These are phyloP conservation scores for Caenorhabditis imperialis DNA, from an alignment of 2,888 invertebrate genomes.

Conservation along the genomic window DNA sequence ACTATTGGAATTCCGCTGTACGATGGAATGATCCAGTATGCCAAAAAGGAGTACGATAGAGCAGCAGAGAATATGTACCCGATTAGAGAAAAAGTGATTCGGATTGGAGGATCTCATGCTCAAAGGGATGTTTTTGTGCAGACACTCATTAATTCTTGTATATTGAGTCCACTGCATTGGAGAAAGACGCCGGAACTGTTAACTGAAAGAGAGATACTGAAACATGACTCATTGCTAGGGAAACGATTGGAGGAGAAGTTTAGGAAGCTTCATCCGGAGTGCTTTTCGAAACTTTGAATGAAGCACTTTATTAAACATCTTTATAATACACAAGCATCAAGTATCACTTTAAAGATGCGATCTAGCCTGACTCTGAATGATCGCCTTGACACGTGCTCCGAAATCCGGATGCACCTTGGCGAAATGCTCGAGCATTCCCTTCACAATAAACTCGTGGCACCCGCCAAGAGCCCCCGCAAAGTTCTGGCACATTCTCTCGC, in stretches of 20 bases:
- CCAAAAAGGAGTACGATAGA: slow-evolving; percentile 62
- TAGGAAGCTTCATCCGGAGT: slow-evolving; percentile 50
- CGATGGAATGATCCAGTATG: slow-evolving; percentile 69
- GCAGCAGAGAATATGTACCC: slow-evolving; percentile 69
- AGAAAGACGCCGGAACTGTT: slow-evolving; percentile 57
- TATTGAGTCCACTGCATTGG: slow-evolving; percentile 63
- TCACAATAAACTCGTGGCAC: slow-evolving; percentile 87
- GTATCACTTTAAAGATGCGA: slow-evolving; percentile 49
- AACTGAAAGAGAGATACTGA: slow-evolving; percentile 57
- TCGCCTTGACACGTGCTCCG: slow-evolving; percentile 42
- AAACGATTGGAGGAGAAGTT: slow-evolving; percentile 61
- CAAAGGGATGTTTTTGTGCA: slow-evolving; percentile 76
- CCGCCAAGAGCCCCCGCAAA: slow-evolving; percentile 86
- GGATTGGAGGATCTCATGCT: slow-evolving; percentile 75
- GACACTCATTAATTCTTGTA: slow-evolving; percentile 67
- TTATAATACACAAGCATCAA: no score
- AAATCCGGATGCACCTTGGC: slow-evolving; percentile 54
- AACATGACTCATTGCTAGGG: slow-evolving; percentile 60
- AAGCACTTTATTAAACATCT: no score
- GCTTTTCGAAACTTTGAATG: no score
- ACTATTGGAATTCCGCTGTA: slow-evolving; percentile 67
- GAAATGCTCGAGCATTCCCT: slow-evolving; percentile 62
- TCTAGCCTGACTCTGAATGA: slow-evolving; percentile 35
- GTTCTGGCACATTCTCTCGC: slow-evolving; percentile 86
- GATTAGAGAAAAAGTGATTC: slow-evolving; percentile 65